Conservation (phyloP, 35 echinoderm and acorn worm species). For the Ophioderma brevispina region DNA sequence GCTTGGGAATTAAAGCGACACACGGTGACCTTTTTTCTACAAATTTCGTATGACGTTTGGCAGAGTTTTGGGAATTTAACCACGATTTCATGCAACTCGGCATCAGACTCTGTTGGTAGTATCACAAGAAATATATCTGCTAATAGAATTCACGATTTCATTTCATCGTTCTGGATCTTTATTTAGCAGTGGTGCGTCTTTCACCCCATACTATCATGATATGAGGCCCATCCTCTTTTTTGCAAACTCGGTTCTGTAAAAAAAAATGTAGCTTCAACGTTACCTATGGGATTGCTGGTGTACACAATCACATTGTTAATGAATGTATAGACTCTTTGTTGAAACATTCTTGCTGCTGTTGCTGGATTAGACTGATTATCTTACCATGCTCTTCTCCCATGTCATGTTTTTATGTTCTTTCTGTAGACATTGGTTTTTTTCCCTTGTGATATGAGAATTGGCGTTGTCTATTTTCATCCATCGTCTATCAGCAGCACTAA, state of each 20-base stretch:
- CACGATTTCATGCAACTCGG: slow-evolving; percentile 72
- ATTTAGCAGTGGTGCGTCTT: slow-evolving; percentile 51
- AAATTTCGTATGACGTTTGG: slow-evolving; percentile 78
- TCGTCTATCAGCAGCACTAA: too few relatives aligned
- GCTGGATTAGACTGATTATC: slow-evolving; percentile 64
- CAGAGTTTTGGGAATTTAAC: slow-evolving; percentile 57
- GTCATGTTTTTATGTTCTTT: slow-evolving; percentile 50
- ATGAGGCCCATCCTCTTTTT: slow-evolving; percentile 45
- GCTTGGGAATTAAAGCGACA: slow-evolving; percentile 84
- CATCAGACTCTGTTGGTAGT: slow-evolving; percentile 30
- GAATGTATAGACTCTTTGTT: slow-evolving; percentile 56
- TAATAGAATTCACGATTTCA: slow-evolving; percentile 53
- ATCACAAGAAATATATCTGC: slow-evolving; percentile 27
- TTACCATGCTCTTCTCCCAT: slow-evolving; percentile 29
- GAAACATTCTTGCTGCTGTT: slow-evolving; percentile 83
- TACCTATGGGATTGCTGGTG: slow-evolving; percentile 39
- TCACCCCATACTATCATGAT: slow-evolving; percentile 61
- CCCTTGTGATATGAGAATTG: slow-evolving; percentile 24
- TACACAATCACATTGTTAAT: slow-evolving; percentile 62
- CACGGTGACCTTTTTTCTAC: slow-evolving; percentile 62
- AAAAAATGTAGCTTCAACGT: slow-evolving; percentile 70
- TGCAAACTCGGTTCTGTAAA: slow-evolving; percentile 73
- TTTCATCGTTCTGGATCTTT: slow-evolving; percentile 49
- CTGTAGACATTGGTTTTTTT: slow-evolving; percentile 39
- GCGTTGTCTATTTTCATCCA: background rate